A percentile compares a stretch with the other conserved stretches of the same genome.
Evolutionary conservation across 2,113 vertebrate species (phyloP).

Genomic region (Ranitomeya imitator): DNA sequence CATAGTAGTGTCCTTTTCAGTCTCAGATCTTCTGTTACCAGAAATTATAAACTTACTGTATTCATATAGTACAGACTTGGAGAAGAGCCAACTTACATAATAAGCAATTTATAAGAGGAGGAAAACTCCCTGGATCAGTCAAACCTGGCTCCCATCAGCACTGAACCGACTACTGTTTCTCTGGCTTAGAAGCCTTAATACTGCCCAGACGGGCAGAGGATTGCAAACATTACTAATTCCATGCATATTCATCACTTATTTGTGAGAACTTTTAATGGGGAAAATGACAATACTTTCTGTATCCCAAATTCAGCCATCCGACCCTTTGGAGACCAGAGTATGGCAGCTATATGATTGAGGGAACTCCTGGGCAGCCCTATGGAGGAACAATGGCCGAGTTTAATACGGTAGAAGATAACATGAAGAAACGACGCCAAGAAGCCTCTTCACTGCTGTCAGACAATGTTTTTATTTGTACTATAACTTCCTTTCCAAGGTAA

Average conservation of each 20-base stretch:
- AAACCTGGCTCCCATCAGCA: too few species aligned
- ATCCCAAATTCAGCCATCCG: slow-evolving; percentile 79
- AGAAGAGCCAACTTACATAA: too few species aligned
- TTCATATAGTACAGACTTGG: too few species aligned
- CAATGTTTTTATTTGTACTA: slow-evolving; percentile 85
- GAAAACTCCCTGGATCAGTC: too few species aligned
- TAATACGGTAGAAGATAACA: slow-evolving; percentile 97
- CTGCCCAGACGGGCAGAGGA: too few species aligned
- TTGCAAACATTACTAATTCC: not conserved
- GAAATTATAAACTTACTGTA: too few species aligned
- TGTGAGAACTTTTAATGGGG: not conserved
- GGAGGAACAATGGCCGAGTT: slow-evolving; percentile 98
- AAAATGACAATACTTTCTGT: not conserved
- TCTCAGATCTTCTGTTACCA: too few species aligned
- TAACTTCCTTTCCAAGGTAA: slow-evolving; percentile 95
- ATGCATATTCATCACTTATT: not conserved
- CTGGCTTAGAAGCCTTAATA: too few species aligned
- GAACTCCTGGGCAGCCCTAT: slow-evolving; percentile 93
- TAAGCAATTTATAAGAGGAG: too few species aligned
- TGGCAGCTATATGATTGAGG: slow-evolving; percentile 97
- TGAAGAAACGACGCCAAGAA: slow-evolving; percentile 89
- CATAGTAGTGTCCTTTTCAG: too few species aligned
- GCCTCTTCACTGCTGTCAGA: slow-evolving; percentile 83
- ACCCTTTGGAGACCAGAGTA: slow-evolving; percentile 98
- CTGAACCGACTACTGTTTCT: too few species aligned